Evolutionary conservation across 1,140 invertebrate genomes (phyloP), one percentile per base, ranked within the genome.

Genomic region (Drosophila lowei): DNA sequence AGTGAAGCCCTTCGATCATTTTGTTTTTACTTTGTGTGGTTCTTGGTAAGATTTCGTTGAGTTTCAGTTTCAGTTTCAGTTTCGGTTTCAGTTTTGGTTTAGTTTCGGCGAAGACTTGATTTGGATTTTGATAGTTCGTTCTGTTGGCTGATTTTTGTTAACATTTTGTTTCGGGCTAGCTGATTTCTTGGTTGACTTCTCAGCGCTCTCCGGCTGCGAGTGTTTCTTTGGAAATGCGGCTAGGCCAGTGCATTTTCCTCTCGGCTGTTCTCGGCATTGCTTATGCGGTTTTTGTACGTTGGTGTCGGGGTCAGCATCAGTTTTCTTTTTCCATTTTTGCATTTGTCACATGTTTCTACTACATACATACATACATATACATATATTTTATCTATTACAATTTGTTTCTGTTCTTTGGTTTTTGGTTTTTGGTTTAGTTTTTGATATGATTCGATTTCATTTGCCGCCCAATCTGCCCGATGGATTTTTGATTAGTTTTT

Each of bases 71-170:
- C 3, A 0, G 11, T 38, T 38, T 55, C n/a, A 13, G 34, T 38
- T 38, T 38, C 30, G 2, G 9, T 34, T 13, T 5, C 3, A 0
- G 11, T 38, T 38, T 55, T 38, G 2, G 30, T 30, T 5, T 13
- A 23, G 25, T 60, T 46, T 23, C 15, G 21, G 43, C 48, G 68
- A 72, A 72, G 66, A 71, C 48, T 47, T 49, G 13, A 41, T 49
- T 46, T 18, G 25, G 15, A 42, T 58, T 56, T 61, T 56, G 34
- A 34, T 44, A 46, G 30, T 43, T 58, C 25, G 6, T 50, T 38
- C 23, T 25, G 23, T 25, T 25, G 23, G 23, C 23, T 25, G 23
- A 25, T 2, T 34, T 28, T 25, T 42, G 15, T 38, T 47, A 28
- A 34, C 23, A 25, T 25, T 15, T 43, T 38, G 34, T 48, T 63